Evolutionary conservation across 2,797 vertebrate species (phyloP), one percentile per base, ranked within the genome.

Genomic region (Urocyon cinereoargenteus): DNA sequence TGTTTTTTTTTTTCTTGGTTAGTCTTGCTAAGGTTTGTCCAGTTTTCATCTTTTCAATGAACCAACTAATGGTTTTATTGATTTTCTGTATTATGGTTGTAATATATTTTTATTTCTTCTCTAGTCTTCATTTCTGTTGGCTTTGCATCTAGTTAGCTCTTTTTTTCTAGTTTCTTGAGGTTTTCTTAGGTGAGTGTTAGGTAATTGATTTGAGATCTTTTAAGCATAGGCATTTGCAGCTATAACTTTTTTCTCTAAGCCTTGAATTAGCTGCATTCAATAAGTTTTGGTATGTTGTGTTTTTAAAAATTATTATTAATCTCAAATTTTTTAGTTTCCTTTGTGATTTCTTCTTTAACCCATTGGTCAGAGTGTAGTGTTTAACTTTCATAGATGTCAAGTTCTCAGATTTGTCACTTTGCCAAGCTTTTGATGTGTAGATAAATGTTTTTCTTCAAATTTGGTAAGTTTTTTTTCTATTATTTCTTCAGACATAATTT

Each of bases 101-200:
- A 16, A 53, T 34, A 6, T 79, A 31, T 53, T 72, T 93, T 85
- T 66, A 45, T 45, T 70, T 70, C 12, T 49, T 19, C 14, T 82
- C 19, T 75, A 31, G 36, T 45, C 55, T 88, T 92, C 14, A 66
- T 55, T n/a, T 61, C 31, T 57, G 22, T 93, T 93, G 86, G n/a
- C n/a, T 66, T 66, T 90, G 59, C 28, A 24, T 79, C 64, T 31
- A 57, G n/a, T 78, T 40, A 61, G n/a, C 18, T 40, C 28, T 85
- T 64, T 90, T 45, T 40, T 94, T 55, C 31, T 64, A 51, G n/a
- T 89, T 94, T 89, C 57, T 89, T 86, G 72, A 90, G 81, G n/a
- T n/a, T n/a, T n/a, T n/a, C n/a, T n/a, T n/a, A n/a, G n/a, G 49
- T 78, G 19, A 19, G 88, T 49, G 21, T 83, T 91, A 59, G 40